Evolutionary conservation across 2,113 vertebrate genomes (phyloP), one percentile per base, ranked within the genome.

Genomic region (Notiomystis cincta): DNA sequence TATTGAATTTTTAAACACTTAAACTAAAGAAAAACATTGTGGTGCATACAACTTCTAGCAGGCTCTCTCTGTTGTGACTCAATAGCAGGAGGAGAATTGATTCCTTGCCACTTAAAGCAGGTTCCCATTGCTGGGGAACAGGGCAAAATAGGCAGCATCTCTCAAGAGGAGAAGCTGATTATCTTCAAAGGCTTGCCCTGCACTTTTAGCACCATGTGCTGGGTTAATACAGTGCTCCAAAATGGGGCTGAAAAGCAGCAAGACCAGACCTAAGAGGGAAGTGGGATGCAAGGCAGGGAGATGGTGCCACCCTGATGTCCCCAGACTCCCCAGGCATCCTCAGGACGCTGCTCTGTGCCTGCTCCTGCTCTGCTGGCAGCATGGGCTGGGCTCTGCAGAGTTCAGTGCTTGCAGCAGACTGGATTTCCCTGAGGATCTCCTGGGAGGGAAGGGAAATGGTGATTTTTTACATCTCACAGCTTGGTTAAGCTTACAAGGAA

Each of bases 31-130:
- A 67, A 67, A 82, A 22, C 8, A 35, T 31, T 56, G n/a, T 22
- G n/a, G 6, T 1, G 0, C 0, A 1, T 11, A 28, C 61, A 85
- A 22, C 16, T 88, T 79, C 17, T 56, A n/a, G 40, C 27, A 15
- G 4, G 13, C 15, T 56, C 13, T 40, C 21, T 50, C 22, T 5
- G 3, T 28, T 48, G 53, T 60, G 65, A 38, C 53, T 33, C 44
- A 71, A 9, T 25, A 62, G 12, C 44, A 71, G 42, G 11, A 73
- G 33, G 6, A 88, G 13, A 70, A 85, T 4, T n/a, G 47, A 44
- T 21, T 61, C 44, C 19, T 57, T 69, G 14, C 45, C 70, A 21
- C 42, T 47, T 31, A 48, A 67, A 77, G 28, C 16, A 84, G 45
- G 27, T 38, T 88, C 66, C 47, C 27, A 38, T 30, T 70, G 58